Base-by-base conservation (phyloP, 1,140 invertebrate species). In the Maniola jurtina region DNA sequence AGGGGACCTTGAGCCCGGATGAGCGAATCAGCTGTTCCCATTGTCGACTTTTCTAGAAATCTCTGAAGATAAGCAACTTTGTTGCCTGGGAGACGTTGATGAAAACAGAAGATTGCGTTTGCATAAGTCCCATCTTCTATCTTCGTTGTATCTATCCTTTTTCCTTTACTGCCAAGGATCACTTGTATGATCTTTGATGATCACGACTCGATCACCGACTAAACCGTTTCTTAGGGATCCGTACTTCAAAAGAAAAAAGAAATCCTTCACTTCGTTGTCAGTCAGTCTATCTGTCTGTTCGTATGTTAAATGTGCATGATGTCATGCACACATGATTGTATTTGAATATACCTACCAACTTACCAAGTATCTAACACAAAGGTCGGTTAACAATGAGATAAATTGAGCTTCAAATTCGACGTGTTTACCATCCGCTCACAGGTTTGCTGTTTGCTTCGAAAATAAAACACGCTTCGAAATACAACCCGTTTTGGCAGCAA, bases 1-100 rank as follows among this genome's bases (percentile, higher is more conserved):
- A 48, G 55, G 70, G 56, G 71, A 73, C 71, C 71, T 73, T 73
- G 71, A 73, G 67, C 67, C 64, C 60, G 71, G 71, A 68, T 59
- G 56, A 63, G 65, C 70, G 71, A 64, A 73, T 73, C 71, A 73
- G 71, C 71, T 73, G 71, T 64, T 72, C 64, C 34, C 58, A 55
- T 61, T 66, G 64, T 66, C 54, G 59, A 54, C 13, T 34, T 11
- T 66, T 62, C 48, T 42, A 50, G 64, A 66, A 47, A 47, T n/a
- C 54, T 60, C 42, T 36, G 58, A 56, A 55, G 58, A 60, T 34
- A 35, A 52, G 25, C 25, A 25, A 59, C 55, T 57, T 15, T 13
- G 16, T 45, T 38, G 58, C 48, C 33, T 15, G n/a, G 42, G 42
- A 45, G 13, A 45, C 42, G 9, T 2, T 45, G 13, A 13, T 11